Evolutionary conservation across 2,113 vertebrate genomes (phyloP), one percentile per base, ranked within the genome.

Genomic region (human): DNA sequence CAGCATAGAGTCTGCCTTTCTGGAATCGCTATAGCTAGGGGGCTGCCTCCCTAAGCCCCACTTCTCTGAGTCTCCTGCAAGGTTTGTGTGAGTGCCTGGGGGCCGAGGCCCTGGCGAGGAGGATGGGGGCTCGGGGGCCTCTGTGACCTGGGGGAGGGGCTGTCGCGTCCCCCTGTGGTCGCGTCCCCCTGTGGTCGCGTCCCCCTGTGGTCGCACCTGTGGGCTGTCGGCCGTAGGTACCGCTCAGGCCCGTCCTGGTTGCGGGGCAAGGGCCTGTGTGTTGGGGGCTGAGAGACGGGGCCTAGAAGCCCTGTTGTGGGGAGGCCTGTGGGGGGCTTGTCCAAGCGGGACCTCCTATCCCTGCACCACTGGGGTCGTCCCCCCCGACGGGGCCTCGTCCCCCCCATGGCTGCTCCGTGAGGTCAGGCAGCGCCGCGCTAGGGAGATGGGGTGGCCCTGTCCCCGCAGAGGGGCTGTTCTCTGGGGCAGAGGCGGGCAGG

Each of bases 161-260:
- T 66, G 32, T 6, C 1, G 30, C 13, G 2, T 66, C 3, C 17
- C 3, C 14, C 66, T 2, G 7, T n/a, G n/a, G n/a, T n/a, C n/a
- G 30, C 13, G 2, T 66, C 3, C 17, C 3, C 14, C 66, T 2
- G 7, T 35, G 6, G 3, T 18, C 16, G 30, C 13, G 2, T 66
- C 3, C 17, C 3, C 14, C 66, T 2, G 7, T 35, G 6, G 3
- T 18, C 16, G 1, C 32, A 35, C 14, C 66, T 8, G 14, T 32
- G 35, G 17, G 35, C 64, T 35, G 64, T 32, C 16, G 3, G 35
- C 35, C 1, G 16, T 8, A 14, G 66, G 66, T n/a, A 14, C 5
- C 32, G 1, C 35, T 7, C 17, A 70, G 16, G 66, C 35, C 64
- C 7, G 1, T 8, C 35, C 20, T 8, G 32, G 8, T n/a, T 30